These are phyloP conservation scores for Bolborhynchus lineola DNA, from an alignment of 2,113 vertebrate species.

Conservation along the genomic window DNA sequence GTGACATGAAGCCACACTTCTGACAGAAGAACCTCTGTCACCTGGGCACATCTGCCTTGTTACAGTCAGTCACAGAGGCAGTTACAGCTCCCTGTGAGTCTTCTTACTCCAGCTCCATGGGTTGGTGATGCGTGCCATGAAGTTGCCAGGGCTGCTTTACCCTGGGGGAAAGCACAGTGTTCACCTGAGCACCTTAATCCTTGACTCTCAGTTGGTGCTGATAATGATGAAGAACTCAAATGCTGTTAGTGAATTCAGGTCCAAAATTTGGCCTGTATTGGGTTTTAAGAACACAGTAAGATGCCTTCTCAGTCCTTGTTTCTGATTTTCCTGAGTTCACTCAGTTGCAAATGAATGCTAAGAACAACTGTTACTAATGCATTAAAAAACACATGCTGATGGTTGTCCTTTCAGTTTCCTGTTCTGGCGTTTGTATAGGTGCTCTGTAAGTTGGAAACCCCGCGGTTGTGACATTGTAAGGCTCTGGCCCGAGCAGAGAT, in stretches of 20 bases:
- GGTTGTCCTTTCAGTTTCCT: not conserved
- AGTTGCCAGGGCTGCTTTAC: not conserved
- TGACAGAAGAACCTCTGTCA: not conserved
- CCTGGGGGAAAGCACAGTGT: not conserved
- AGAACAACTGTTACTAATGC: not conserved
- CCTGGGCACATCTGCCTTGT: not conserved
- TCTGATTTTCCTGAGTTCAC: not conserved
- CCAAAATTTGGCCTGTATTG: not conserved
- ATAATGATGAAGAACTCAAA: not conserved
- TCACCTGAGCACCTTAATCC: not conserved
- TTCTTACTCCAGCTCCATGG: fast-evolving
- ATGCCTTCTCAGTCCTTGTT: not conserved
- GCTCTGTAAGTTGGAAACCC: not conserved
- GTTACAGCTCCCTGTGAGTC: not conserved
- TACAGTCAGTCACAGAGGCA: not conserved
- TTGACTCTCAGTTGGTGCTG: not conserved
- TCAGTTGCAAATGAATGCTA: not conserved
- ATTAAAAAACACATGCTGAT: not conserved
- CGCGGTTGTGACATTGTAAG: not conserved
- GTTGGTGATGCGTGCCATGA: not conserved
- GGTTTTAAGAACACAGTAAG: not conserved
- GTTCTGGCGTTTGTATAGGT: not conserved
- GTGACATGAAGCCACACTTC: not conserved
- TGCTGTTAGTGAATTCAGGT: not conserved
- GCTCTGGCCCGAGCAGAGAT: not conserved